These are phyloP conservation scores for Pollicipes pollicipes DNA, from an alignment of 1,140 invertebrate genomes.

Conservation along the genomic window DNA sequence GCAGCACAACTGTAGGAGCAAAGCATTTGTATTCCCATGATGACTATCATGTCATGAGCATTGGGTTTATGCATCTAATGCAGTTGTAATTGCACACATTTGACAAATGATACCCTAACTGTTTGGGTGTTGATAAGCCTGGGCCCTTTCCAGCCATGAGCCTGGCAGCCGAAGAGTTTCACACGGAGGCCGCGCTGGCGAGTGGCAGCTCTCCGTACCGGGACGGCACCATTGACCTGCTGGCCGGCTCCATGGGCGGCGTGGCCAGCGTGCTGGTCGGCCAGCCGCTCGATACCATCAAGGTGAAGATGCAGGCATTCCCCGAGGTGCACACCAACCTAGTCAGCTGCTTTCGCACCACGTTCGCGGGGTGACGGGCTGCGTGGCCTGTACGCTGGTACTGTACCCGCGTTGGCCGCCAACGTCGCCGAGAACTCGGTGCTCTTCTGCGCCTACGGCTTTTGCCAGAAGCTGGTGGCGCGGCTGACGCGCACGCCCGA, in stretches of 20 bases:
- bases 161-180: neutral
- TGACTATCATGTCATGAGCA: too few relatives aligned
- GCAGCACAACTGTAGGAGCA: too few relatives aligned
- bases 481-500: constrained; percentile 30
- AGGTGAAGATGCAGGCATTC: constrained; percentile 99
- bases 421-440: constrained; percentile 97
- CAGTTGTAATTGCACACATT: too few relatives aligned
- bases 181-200: neutral
- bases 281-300: constrained; percentile 90
- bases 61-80: too few relatives aligned
- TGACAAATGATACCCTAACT: too few relatives aligned
- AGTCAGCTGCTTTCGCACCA: constrained; percentile 62
- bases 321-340: constrained; percentile 70
- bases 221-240: constrained; percentile 22
- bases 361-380: constrained; percentile 56
- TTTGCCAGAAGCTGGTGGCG: constrained; percentile 68
- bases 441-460: constrained; percentile 89
- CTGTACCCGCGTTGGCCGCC: constrained; percentile 77
- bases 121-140: too few relatives aligned
- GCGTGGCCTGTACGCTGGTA: constrained; percentile 85
- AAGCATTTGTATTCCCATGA: too few relatives aligned
- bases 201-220: constrained; percentile 9
- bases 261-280: constrained; percentile 86
- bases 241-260: constrained; percentile 37
- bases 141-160: neutral